phyloP scores from a whole-genome alignment of 2,888 invertebrate genomes.

The Hydriomena furcata region DNA sequence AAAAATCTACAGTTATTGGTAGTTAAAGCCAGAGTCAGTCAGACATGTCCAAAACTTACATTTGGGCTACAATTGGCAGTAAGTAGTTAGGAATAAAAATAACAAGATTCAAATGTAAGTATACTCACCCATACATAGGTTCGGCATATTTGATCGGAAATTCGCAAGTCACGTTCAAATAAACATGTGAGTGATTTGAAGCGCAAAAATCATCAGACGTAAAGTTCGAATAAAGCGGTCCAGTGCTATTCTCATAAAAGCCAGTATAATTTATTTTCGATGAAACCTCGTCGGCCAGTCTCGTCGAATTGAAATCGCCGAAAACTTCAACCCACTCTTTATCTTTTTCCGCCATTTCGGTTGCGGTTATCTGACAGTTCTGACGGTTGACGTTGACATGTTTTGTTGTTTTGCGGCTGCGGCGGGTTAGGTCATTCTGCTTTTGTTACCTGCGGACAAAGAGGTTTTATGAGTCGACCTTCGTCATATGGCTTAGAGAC shows the following conservation, averaged over 20 bases:
- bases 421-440: constrained; percentile 27
- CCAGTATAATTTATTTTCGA: constrained; percentile 44
- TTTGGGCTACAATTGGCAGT: too few relatives aligned
- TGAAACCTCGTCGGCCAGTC: constrained; percentile 28
- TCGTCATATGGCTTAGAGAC: too few relatives aligned
- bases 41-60: too few relatives aligned
- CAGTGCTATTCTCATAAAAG: constrained; percentile 55
- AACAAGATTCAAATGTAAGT: neutral
- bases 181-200: constrained; percentile 70
- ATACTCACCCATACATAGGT: constrained; percentile 86
- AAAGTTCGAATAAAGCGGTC: constrained; percentile 61
- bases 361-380: constrained; percentile 48
- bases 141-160: constrained; percentile 86
- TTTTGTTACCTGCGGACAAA: constrained; percentile 35
- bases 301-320: constrained; percentile 49
- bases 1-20: too few relatives aligned
- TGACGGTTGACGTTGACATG: constrained; percentile 43
- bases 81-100: neutral
- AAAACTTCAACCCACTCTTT: constrained; percentile 63
- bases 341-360: constrained; percentile 63
- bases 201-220: constrained; percentile 67
- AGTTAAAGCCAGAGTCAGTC: too few relatives aligned
- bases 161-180: constrained; percentile 86
- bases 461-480: constrained; percentile 10
- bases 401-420: constrained; percentile 29